phyloP scores from a whole-genome alignment of 1,140 invertebrate species.

The Magallana angulata region DNA sequence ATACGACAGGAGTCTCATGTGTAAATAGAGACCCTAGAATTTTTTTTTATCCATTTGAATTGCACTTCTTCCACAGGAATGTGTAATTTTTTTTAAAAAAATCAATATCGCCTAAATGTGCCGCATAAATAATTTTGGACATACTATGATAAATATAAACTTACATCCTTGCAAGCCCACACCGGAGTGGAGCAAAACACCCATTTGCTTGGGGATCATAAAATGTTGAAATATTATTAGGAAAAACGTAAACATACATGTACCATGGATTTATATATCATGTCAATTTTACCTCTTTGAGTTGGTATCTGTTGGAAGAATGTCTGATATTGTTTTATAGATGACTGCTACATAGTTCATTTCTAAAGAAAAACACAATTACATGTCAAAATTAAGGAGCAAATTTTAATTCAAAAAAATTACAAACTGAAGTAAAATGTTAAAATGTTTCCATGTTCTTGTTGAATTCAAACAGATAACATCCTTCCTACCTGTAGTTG shows the following conservation, averaged over 20 bases:
- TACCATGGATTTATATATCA: neutral
- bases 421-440: too few relatives aligned
- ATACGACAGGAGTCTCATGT: too few relatives aligned
- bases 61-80: too few relatives aligned
- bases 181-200: too few relatives aligned
- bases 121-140: too few relatives aligned
- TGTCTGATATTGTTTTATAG: neutral
- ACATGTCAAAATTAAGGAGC: neutral
- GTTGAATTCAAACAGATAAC: neutral
- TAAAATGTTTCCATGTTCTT: too few relatives aligned
- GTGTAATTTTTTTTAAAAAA: too few relatives aligned
- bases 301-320: neutral
- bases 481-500: neutral
- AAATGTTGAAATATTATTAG: neutral
- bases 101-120: too few relatives aligned
- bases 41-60: too few relatives aligned
- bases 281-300: neutral
- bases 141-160: too few relatives aligned
- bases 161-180: too few relatives aligned
- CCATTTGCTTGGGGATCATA: neutral
- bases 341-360: conserved; percentile 6
- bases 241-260: neutral
- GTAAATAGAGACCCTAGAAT: too few relatives aligned
- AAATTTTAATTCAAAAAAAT: neutral
- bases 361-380: neutral